Evolutionary conservation across 1,140 invertebrate species (phyloP).

Genomic region (Drosophila teissieri): DNA sequence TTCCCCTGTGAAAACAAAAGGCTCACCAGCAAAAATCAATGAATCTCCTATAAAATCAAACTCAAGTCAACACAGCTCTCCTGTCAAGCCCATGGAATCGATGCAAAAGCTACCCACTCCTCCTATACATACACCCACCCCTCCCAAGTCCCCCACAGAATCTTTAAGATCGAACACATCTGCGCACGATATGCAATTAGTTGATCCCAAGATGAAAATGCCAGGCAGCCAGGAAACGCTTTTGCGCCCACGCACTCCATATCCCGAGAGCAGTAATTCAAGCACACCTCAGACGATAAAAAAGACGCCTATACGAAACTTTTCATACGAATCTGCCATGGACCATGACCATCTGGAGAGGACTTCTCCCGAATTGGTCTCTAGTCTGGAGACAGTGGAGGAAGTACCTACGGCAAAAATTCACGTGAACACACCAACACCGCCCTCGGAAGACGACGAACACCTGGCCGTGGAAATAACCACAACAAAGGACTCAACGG

Average conservation of each 20-base stretch:
- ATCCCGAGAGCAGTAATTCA: slow-evolving; percentile 68
- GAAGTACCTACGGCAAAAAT: slow-evolving; percentile 55
- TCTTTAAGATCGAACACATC: slow-evolving; percentile 49
- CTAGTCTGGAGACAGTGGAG: slow-evolving; percentile 71
- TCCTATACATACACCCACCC: slow-evolving; percentile 35
- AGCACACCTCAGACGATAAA: slow-evolving; percentile 76
- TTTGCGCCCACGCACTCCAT: slow-evolving; percentile 70
- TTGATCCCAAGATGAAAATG: slow-evolving; percentile 6
- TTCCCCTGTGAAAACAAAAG: slow-evolving; percentile 6
- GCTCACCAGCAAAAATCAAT: background rate
- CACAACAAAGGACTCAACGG: slow-evolving; percentile 67
- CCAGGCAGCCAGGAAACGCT: slow-evolving; percentile 49
- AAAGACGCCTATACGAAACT: slow-evolving; percentile 72
- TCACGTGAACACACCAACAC: slow-evolving; percentile 62
- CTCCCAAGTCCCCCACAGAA: slow-evolving; percentile 50
- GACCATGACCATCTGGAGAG: slow-evolving; percentile 66
- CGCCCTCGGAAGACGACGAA: slow-evolving; percentile 79
- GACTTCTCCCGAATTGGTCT: slow-evolving; percentile 68
- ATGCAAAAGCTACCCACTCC: slow-evolving; percentile 58
- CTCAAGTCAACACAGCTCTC: slow-evolving; percentile 4
- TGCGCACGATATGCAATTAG: slow-evolving; percentile 25
- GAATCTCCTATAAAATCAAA: slow-evolving; percentile 5
- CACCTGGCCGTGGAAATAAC: slow-evolving; percentile 77
- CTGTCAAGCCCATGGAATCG: slow-evolving; percentile 14
- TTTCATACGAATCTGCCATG: slow-evolving; percentile 80